Base-by-base conservation (phyloP, 37 sponge, comb jelly and placozoan genomes). In the Dysidea cf. avara region DNA sequence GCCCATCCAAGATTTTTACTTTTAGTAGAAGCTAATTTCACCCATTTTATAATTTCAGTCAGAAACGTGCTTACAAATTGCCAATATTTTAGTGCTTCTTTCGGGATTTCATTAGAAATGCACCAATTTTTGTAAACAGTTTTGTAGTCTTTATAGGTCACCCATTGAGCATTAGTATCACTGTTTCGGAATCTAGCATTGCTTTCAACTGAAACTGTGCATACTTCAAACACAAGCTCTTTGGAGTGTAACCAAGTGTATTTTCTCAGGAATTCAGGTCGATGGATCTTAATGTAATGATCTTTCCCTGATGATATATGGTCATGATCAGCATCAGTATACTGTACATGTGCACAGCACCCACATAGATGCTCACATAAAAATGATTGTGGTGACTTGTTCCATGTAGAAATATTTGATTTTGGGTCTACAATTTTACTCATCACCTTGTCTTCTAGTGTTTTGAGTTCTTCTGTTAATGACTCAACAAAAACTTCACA, bases 181-280 rank as follows among this genome's bases (percentile, higher is more conserved):
- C 21, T 4, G 12, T 36, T 43, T 22, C 12, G n/a, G 48, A 66
- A 66, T 26, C 18, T 40, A 43, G 11, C 43, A 66, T 66, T 46
- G 11, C 36, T 39, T 34, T 39, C 22, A 66, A 66, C 48, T 7
- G 48, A 2, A 20, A 5, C 2, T 39, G 46, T 66, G 25, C 67
- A 66, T 39, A 40, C 4, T 21, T 66, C 67, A 40, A 66, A n/a
- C 12, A 36, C n/a, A 28, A 66, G 22, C 40, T 2, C 28, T 18
- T 66, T 14, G 3, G 21, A n/a, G 4, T 17, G 2, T 2, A 5
- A 11, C 43, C 43, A 66, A 3, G 46, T 20, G 14, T 25, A 39
- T n/a, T 46, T 46, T n/a, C 67, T 46, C 7, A 66, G 67, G 12
- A 40, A 66, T 66, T 39, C 46, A 39, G 67, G 48, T 7, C 67